Conservation (phyloP, 2,797 vertebrate genomes). For the Pipistrellus kuhlii region DNA sequence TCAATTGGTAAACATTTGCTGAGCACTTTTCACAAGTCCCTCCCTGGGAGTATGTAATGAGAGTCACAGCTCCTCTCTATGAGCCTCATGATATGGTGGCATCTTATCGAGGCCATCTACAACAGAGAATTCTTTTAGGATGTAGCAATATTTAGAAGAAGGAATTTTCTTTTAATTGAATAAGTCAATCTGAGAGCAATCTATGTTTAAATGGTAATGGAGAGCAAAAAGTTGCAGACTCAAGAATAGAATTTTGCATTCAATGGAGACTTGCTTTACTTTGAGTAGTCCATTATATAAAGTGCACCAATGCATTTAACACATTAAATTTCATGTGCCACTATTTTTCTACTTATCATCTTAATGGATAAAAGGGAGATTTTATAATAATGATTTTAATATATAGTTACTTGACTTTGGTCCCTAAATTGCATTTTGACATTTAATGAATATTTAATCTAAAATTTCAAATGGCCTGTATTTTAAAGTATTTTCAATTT, state of each 20-base stretch:
- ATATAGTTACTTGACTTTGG: neutral
- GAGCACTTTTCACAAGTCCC: neutral
- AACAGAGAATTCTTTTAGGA: neutral
- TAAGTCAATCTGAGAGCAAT: neutral
- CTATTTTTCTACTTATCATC: slow-evolving; percentile 46
- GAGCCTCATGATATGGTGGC: neutral
- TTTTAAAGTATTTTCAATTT: slow-evolving; percentile 44
- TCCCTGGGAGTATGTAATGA: neutral
- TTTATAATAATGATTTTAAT: neutral
- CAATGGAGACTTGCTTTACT: neutral
- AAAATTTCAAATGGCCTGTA: slow-evolving; percentile 29
- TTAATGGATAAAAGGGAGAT: neutral
- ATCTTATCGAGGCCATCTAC: neutral
- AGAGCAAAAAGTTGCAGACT: neutral
- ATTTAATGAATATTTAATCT: slow-evolving; percentile 33
- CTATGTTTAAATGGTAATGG: neutral
- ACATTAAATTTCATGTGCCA: neutral
- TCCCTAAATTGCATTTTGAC: slow-evolving; percentile 21
- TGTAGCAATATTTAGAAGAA: neutral
- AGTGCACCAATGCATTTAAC: neutral
- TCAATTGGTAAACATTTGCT: neutral
- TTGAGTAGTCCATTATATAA: neutral
- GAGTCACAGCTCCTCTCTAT: neutral
- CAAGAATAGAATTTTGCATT: slow-evolving; percentile 37
- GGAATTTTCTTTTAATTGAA: slow-evolving; percentile 39